These are phyloP conservation scores for Apamea crenata DNA, from an alignment of 2,888 invertebrate species.

Conservation along the genomic window DNA sequence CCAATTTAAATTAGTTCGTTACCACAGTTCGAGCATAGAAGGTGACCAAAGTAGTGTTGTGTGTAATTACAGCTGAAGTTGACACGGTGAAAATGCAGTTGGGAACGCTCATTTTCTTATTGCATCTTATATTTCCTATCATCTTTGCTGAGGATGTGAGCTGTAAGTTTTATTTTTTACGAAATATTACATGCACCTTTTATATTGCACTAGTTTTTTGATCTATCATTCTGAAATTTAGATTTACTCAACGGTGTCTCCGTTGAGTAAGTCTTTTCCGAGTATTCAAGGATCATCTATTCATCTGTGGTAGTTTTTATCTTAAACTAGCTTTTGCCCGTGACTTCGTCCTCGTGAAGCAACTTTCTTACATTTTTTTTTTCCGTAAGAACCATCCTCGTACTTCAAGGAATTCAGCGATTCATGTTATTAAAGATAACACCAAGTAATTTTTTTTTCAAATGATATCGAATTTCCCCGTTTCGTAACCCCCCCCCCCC, in stretches of 20 bases:
- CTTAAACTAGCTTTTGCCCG: too few species aligned
- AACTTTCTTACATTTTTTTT: too few species aligned
- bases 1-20: constrained; percentile 55
- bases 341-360: too few species aligned
- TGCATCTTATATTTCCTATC: constrained; percentile 74
- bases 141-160: constrained; percentile 84
- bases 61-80: constrained; percentile 57
- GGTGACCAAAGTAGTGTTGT: constrained; percentile 33
- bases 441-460: too few species aligned
- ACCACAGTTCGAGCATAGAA: constrained; percentile 23
- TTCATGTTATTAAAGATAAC: too few species aligned
- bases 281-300: background rate
- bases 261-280: background rate
- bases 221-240: background rate
- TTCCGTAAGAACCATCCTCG: too few species aligned
- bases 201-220: background rate
- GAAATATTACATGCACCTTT: background rate
- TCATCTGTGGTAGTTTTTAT: background rate
- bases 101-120: constrained; percentile 72
- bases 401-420: too few species aligned
- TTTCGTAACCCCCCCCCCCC: too few species aligned
- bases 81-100: constrained; percentile 76
- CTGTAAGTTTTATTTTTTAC: constrained; percentile 78
- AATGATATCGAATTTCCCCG: too few species aligned
- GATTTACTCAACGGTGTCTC: background rate